Percentiles rank a stretch among this genome's conserved stretches.
phyloP scores from a whole-genome alignment of 2,888 invertebrate species.

The Alcis repandata region DNA sequence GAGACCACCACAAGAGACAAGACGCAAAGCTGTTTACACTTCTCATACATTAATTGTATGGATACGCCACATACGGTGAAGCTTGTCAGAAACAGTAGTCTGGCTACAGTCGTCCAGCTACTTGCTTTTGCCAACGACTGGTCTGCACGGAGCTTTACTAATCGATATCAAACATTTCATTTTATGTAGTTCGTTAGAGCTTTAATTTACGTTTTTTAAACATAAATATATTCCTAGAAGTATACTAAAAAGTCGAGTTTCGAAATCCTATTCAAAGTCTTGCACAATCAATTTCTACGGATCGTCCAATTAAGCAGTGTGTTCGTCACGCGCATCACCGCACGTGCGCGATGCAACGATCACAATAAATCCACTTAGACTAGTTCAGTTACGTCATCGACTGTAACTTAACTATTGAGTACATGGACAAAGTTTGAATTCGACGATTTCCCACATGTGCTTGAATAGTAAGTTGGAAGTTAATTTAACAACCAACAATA shows the following conservation, averaged over 20 bases:
- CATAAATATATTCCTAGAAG: neutral
- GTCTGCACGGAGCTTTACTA: too few relatives aligned
- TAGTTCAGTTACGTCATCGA: conserved; percentile 24
- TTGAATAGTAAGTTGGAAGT: neutral
- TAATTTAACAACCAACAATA: neutral
- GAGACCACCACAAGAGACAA: too few relatives aligned
- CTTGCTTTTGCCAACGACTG: too few relatives aligned
- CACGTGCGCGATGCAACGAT: conserved; percentile 28
- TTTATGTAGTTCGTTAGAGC: too few relatives aligned
- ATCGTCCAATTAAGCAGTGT: conserved; percentile 28
- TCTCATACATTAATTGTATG: too few relatives aligned
- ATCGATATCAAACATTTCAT: too few relatives aligned
- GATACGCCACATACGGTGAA: too few relatives aligned
- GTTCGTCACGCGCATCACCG: conserved; percentile 32
- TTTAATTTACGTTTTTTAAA: neutral
- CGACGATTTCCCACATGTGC: neutral
- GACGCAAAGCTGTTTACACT: too few relatives aligned
- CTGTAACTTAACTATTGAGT: conserved; percentile 8
- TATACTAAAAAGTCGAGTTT: neutral
- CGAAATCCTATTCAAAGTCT: neutral
- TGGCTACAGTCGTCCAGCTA: too few relatives aligned
- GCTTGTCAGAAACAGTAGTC: too few relatives aligned
- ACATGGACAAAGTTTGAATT: conserved; percentile 2
- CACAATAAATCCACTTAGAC: conserved; percentile 22
- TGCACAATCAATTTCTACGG: conserved; percentile 22